Base-by-base conservation (phyloP, 2,797 vertebrate genomes). In the Anguilla anguilla region DNA sequence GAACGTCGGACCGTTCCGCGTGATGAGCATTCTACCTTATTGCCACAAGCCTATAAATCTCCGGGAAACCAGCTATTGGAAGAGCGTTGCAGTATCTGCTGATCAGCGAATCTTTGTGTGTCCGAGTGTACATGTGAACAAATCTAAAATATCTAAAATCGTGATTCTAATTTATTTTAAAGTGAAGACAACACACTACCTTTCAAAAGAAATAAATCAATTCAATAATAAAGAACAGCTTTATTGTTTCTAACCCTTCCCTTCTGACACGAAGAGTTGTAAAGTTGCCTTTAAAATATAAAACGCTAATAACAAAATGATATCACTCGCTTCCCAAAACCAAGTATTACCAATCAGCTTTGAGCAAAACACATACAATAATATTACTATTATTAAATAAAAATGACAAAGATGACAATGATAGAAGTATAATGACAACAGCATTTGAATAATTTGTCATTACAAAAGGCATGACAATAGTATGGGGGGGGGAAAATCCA, bases 331-430 rank as follows among this genome's bases (percentile, higher is more conserved):
- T 39, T 55, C 81, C 74, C 74, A 79, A 89, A 91, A 79, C 57
- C 11, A 61, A 90, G 89, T 90, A 89, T 89, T 89, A 87, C 88
- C 88, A 90, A 89, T 64, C 57, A 67, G 57, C 84, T 67, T 13
- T 69, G 59, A 64, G 39, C 22, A 64, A 69, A 6, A 85, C 6
- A 61, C 3, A 28, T 57, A 57, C 22, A 57, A 35, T 90, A 91
- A 91, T 87, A 89, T 90, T 69, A 90, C 85, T 92, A 89, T 72
- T 91, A 90, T 94, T 95, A 94, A 94, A 95, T 87, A 91, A 84
- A 89, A 89, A 84, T 79, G 83, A 86, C 87, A 87, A 88, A 17
- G 28, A 22, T 82, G 53, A 57, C 35, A 84, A 89, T 91, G 90
- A 92, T 19, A 86, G 88, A 86, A 85, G 57, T 64, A 39, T 43